These are phyloP conservation scores for Drosophila nasuta DNA, from an alignment of 1,140 invertebrate genomes.

Conservation along the genomic window DNA sequence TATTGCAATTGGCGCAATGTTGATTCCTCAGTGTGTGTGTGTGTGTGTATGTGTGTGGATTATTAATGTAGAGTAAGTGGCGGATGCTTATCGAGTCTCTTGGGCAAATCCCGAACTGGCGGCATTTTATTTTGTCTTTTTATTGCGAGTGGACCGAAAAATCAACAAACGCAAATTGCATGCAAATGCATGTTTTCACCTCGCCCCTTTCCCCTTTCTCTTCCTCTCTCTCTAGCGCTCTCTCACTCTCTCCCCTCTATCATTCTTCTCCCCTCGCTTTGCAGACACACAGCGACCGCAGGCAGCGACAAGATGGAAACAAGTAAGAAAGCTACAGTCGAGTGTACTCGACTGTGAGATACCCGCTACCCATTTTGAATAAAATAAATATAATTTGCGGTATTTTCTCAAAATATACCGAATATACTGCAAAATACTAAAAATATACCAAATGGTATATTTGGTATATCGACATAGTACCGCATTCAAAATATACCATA, in stretches of 20 bases:
- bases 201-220: background rate
- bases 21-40: no score
- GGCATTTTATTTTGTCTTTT: background rate
- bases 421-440: no score
- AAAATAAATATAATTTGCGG: no score
- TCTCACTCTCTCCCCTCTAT: background rate
- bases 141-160: slow-evolving; percentile 26
- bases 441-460: no score
- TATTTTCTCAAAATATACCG: no score
- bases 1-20: no score
- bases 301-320: slow-evolving; percentile 4
- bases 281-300: slow-evolving; percentile 29
- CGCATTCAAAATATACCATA: no score
- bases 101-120: background rate
- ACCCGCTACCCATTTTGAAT: no score
- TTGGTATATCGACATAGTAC: no score
- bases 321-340: no score
- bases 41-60: background rate
- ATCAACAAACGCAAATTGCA: slow-evolving; percentile 54
- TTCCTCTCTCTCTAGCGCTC: no score
- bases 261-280: background rate
- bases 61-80: slow-evolving; percentile 6
- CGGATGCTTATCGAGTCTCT: slow-evolving; percentile 17
- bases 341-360: no score
- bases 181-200: slow-evolving; percentile 42